Evolutionary conservation across 2,113 vertebrate genomes (phyloP).

Genomic region (Psammodynastes pulverulentus): DNA sequence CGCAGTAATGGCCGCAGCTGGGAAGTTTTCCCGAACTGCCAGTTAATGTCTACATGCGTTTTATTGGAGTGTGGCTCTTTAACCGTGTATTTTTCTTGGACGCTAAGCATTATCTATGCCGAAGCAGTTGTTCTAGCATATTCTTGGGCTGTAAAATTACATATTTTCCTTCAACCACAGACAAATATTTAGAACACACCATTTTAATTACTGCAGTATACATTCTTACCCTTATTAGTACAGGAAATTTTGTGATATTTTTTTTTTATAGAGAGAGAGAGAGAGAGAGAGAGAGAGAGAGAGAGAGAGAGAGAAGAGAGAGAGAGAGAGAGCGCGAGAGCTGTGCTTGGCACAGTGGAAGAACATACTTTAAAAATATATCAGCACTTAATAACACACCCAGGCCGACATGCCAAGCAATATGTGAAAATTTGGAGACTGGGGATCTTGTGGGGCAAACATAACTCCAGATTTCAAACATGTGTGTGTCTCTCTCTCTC

Average conservation of each 20-base stretch:
- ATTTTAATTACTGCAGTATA: conserved; percentile 23
- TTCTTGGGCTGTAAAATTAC: conserved; percentile 13
- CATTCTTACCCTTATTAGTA: conserved; percentile 16
- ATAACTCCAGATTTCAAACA: neutral
- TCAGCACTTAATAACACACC: neutral
- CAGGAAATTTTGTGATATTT: conserved; percentile 10
- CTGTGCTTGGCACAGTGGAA: neutral
- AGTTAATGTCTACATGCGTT: neutral
- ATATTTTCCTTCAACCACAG: conserved; percentile 15
- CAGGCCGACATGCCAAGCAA: neutral
- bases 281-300: too few relatives aligned
- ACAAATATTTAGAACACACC: conserved; percentile 5
- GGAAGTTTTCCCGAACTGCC: neutral
- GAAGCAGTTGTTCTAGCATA: neutral
- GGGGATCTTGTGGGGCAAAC: neutral
- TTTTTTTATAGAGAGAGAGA: too few relatives aligned
- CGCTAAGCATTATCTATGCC: neutral
- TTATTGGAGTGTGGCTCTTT: neutral
- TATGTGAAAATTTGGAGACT: neutral
- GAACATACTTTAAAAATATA: neutral
- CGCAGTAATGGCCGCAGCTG: neutral
- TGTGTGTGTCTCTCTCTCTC: neutral
- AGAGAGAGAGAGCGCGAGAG: too few relatives aligned
- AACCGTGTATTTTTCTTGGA: neutral
- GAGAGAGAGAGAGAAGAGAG: too few relatives aligned